phyloP scores from a whole-genome alignment of 1,140 invertebrate genomes.

The Drosophila simulans region DNA sequence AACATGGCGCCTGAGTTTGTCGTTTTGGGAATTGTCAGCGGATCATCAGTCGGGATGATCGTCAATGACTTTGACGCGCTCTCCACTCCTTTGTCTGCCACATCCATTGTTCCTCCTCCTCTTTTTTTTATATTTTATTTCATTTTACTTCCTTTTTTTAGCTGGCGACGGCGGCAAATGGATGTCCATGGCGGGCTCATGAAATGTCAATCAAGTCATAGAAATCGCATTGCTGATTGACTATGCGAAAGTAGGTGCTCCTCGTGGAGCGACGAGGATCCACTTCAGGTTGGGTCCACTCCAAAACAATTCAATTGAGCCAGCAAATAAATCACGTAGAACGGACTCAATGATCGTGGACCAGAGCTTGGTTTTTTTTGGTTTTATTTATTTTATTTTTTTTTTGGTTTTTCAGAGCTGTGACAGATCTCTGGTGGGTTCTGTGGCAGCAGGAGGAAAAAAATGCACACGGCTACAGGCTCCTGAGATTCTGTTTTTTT shows the following conservation, averaged over 20 bases:
- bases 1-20: conserved; percentile 83
- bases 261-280: conserved; percentile 4
- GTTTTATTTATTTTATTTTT: conserved; percentile 16
- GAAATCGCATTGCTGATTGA: conserved; percentile 59
- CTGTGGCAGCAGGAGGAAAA: conserved; percentile 29
- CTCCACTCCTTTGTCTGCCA: conserved; percentile 41
- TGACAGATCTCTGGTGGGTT: conserved; percentile 55
- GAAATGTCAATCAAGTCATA: conserved; percentile 80
- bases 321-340: conserved; percentile 80
- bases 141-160: conserved; percentile 12
- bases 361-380: conserved; percentile 26
- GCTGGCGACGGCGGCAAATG: conserved; percentile 62
- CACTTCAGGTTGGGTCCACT: conserved; percentile 26
- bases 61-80: conserved; percentile 68
- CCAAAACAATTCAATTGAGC: conserved; percentile 82
- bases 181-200: conserved; percentile 65
- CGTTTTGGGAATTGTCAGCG: conserved; percentile 78
- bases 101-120: conserved; percentile 31
- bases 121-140: background rate
- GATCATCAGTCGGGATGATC: conserved; percentile 77
- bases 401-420: conserved; percentile 13
- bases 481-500: conserved; percentile 36
- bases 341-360: conserved; percentile 49
- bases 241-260: conserved; percentile 53
- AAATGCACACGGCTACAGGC: conserved; percentile 30